These are phyloP conservation scores for Limenitis camilla DNA, from an alignment of 2,888 invertebrate genomes.

Conservation along the genomic window DNA sequence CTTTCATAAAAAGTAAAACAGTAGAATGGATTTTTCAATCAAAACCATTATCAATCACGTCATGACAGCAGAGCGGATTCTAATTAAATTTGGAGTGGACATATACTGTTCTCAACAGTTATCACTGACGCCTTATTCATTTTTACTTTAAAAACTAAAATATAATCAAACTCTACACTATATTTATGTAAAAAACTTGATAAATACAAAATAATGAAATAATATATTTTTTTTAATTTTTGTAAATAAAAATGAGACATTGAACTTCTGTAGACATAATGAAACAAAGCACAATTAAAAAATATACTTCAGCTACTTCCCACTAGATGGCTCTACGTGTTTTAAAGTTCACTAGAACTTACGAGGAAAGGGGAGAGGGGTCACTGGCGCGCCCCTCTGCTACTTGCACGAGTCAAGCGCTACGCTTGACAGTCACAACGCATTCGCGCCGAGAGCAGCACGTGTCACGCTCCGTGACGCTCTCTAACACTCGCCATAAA, in stretches of 20 bases:
- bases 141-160: too few species aligned
- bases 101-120: constrained; percentile 4
- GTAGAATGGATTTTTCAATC: constrained; percentile 1
- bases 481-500: constrained; percentile 60
- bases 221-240: neutral
- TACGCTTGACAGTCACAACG: constrained; percentile 64
- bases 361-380: constrained; percentile 46
- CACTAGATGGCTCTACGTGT: constrained; percentile 50
- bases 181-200: too few species aligned
- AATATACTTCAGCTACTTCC: constrained; percentile 27
- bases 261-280: neutral
- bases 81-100: constrained; percentile 1
- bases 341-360: constrained; percentile 36
- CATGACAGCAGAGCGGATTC: neutral
- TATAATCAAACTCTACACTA: too few species aligned
- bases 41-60: constrained; percentile 2
- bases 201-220: neutral
- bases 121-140: too few species aligned
- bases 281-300: neutral
- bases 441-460: constrained; percentile 54
- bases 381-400: constrained; percentile 63
- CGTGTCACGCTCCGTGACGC: constrained; percentile 48
- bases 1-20: neutral
- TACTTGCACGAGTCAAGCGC: constrained; percentile 58
- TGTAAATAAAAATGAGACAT: neutral